Evolutionary conservation across 2,797 vertebrate genomes (phyloP).

Genomic region (Nothura maculosa): DNA sequence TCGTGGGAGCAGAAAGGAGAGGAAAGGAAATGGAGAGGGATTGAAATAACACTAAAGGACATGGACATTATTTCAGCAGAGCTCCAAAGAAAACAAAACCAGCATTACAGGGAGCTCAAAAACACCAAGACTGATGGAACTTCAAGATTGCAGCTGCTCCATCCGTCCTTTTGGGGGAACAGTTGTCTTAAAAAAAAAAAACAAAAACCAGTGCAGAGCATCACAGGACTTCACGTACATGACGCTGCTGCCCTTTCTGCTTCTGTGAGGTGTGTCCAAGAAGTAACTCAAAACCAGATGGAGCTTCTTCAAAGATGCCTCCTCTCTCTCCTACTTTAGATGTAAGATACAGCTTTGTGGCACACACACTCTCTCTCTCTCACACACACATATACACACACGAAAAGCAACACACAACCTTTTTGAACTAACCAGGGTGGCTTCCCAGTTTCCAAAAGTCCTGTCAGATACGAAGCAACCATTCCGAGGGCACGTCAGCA

Average conservation of each 20-base stretch:
- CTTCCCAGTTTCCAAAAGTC: neutral
- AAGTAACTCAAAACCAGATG: neutral
- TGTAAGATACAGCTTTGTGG: constrained; percentile 42
- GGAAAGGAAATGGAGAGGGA: constrained; percentile 34
- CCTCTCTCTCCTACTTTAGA: neutral
- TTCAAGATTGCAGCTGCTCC: constrained; percentile 16
- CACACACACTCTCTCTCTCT: neutral
- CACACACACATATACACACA: no score
- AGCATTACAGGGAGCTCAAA: neutral
- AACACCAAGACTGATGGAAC: neutral
- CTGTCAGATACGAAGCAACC: neutral
- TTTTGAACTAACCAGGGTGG: neutral
- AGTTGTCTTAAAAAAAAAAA: neutral
- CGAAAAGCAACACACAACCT: constrained; percentile 5
- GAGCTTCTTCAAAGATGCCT: constrained; percentile 13
- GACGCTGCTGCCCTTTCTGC: neutral
- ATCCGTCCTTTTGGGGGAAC: constrained; percentile 10
- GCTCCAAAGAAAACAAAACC: neutral
- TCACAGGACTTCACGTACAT: neutral
- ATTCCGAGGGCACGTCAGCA: neutral
- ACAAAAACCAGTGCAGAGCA: neutral
- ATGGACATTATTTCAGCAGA: neutral
- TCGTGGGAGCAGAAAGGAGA: constrained; percentile 61
- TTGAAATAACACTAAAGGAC: neutral
- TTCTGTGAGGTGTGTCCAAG: neutral